These are phyloP conservation scores for Misgurnus anguillicaudatus DNA, from an alignment of 2,113 vertebrate species.

Conservation along the genomic window DNA sequence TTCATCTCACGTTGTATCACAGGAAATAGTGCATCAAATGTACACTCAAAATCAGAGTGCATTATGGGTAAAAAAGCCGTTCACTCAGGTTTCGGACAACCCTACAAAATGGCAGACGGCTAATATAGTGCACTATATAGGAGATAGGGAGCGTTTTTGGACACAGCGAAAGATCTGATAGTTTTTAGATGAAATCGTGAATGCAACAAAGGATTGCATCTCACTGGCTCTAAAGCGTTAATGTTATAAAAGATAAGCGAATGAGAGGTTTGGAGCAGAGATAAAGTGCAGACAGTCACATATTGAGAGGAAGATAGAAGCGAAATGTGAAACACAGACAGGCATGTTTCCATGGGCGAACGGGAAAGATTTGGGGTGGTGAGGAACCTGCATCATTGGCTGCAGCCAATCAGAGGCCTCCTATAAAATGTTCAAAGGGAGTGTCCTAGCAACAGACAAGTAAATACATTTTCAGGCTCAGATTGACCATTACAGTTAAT, in stretches of 20 bases:
- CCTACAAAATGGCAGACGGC: no score
- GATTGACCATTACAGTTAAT: slow-evolving; percentile 35
- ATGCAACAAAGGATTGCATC: background rate
- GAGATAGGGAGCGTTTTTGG: no score
- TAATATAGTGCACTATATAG: no score
- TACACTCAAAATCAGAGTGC: no score
- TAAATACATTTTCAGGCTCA: slow-evolving; percentile 73
- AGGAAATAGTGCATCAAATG: no score
- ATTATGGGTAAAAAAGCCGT: no score
- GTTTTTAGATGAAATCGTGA: background rate
- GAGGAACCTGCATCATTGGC: slow-evolving; percentile 77
- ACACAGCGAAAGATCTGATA: background rate
- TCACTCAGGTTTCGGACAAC: no score
- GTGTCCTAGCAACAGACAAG: slow-evolving; percentile 84
- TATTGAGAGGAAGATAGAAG: slow-evolving; percentile 17
- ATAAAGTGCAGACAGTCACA: background rate
- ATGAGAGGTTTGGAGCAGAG: slow-evolving; percentile 5
- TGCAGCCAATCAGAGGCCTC: slow-evolving; percentile 71
- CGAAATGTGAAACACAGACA: slow-evolving; percentile 62
- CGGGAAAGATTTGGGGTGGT: slow-evolving; percentile 75
- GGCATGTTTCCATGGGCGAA: slow-evolving; percentile 77
- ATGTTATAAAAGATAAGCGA: slow-evolving; percentile 30
- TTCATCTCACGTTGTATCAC: no score
- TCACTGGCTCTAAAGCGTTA: background rate
- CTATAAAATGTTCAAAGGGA: slow-evolving; percentile 79